Evolutionary conservation across 1,140 invertebrate species (phyloP).

Genomic region (Himalopsyche phryganea): DNA sequence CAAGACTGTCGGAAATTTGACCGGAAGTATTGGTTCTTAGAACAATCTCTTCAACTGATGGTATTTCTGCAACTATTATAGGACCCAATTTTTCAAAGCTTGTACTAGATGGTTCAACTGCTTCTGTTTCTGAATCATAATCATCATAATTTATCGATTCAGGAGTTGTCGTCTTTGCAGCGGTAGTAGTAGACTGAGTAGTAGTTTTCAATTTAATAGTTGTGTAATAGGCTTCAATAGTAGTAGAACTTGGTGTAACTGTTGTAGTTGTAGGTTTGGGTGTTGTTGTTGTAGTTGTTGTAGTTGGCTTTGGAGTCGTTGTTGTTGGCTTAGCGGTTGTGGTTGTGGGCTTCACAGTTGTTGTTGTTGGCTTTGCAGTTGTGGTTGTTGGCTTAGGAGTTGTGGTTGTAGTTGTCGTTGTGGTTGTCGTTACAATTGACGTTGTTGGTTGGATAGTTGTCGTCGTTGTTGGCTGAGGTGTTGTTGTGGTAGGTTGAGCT

Average conservation of each 20-base stretch:
- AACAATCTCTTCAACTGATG: no score
- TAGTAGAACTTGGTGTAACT: conserved; percentile 11
- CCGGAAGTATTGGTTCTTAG: no score
- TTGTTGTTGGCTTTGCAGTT: conserved; percentile 28
- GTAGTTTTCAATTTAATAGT: conserved; percentile 18
- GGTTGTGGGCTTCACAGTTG: conserved; percentile 21
- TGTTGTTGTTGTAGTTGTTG: conserved; percentile 7
- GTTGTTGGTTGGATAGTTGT: conserved; percentile 1
- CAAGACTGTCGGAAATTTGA: no score
- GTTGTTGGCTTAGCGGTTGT: conserved; percentile 6
- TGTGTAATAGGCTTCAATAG: conserved; percentile 23
- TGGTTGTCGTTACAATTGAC: conserved; percentile 29
- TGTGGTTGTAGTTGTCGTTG: conserved; percentile 14
- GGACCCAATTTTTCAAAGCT: no score
- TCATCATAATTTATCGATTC: conserved; percentile 2
- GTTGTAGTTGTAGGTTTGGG: conserved; percentile 6
- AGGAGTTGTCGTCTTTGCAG: background rate
- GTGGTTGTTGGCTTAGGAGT: conserved; percentile 13
- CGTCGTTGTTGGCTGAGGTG: conserved; percentile 15
- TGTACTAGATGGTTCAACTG: background rate
- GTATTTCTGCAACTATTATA: no score
- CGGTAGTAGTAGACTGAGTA: background rate
- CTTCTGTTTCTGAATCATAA: background rate
- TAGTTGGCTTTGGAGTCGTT: conserved; percentile 8
- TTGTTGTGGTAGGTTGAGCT: conserved; percentile 17